Base-by-base conservation (phyloP, 2,113 vertebrate genomes). In the Tricholaema leucomelas region DNA sequence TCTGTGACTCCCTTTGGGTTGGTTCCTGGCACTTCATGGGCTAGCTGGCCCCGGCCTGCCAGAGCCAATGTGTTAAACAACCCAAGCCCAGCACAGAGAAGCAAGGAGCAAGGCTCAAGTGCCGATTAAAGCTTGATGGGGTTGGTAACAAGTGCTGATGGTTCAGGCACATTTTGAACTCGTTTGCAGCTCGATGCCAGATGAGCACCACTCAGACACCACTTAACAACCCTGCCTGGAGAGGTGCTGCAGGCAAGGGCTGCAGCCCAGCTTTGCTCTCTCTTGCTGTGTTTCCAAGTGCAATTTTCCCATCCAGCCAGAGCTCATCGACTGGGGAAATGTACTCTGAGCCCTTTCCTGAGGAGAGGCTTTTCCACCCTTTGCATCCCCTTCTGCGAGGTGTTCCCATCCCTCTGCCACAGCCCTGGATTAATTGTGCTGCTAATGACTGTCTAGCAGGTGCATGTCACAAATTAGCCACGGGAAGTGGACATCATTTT, bases 321-420 rank as follows among this genome's bases (percentile, higher is more conserved):
- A 5, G 63, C 5, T 8, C 20, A 60, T 23, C 36, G 25, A 35
- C 0, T 1, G 33, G 42, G 42, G 42, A 44, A 80, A 48, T 17
- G 33, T 59, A n/a, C 55, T 75, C 28, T 38, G 20, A 31, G 36
- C 54, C 63, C 52, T 52, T 54, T 48, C 13, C 84, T 31, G 36
- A 10, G 18, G 75, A 3, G 21, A 25, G 17, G 67, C 1, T 33
- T 92, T 35, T 21, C 55, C 28, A 1, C 0, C 5, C 42, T 65
- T 52, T 1, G 1, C 2, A 0, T n/a, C 40, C 6, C 1, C 65
- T 52, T n/a, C 58, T 46, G 56, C 4, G 0, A 54, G 64, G 48
- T 0, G 0, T 28, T 35, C 48, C 64, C 6, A 1, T 15, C 60
- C 40, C n/a, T 25, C 42, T 48, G 66, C 35, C 42, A 1, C 4